Base-by-base conservation (phyloP, 2,113 vertebrate species). In the Sula dactylatra region DNA sequence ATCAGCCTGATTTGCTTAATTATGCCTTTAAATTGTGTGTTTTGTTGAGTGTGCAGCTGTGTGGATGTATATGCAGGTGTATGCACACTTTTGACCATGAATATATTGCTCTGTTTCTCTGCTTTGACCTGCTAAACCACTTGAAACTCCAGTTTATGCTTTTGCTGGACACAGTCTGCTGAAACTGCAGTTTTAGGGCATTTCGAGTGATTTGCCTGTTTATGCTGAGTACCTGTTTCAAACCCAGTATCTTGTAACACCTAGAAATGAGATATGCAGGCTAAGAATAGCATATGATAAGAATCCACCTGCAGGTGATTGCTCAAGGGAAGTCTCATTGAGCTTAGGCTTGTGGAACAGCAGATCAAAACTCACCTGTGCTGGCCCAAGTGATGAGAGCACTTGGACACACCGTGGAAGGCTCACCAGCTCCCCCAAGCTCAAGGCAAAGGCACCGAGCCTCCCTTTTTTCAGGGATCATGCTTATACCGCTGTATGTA, bases 41-140 rank as follows among this genome's bases (percentile, higher is more conserved):
- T 88, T 58, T 92, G 64, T 81, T 80, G 66, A 77, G 62, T 74
- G 49, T 83, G 90, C 95, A 96, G 92, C 82, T 96, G 94, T 54
- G 59, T 93, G 89, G n/a, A 82, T 66, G 76, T 82, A 52, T 84
- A 29, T 62, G 86, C 92, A 95, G 86, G 83, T 93, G 92, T 69
- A 62, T n/a, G 69, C 69, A 69, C 49, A 29, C 61, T 92, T 84
- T 88, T 19, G 5, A 61, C 36, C 70, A 31, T 79, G 47, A 97
- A 93, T 93, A 71, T 72, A 71, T 89, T 74, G 56, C 86, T 95
- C 74, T 97, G 80, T 87, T 92, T 52, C 66, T 76, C 86, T 87
- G 67, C 72, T 96, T 86, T 86, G 59, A 97, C 72, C 76, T 55
- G 47, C 55, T 84, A 88, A 95, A 92, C 76, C 65, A 67, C 91